Base-by-base conservation (phyloP, 2,113 vertebrate species). In the Leptosomus discolor region DNA sequence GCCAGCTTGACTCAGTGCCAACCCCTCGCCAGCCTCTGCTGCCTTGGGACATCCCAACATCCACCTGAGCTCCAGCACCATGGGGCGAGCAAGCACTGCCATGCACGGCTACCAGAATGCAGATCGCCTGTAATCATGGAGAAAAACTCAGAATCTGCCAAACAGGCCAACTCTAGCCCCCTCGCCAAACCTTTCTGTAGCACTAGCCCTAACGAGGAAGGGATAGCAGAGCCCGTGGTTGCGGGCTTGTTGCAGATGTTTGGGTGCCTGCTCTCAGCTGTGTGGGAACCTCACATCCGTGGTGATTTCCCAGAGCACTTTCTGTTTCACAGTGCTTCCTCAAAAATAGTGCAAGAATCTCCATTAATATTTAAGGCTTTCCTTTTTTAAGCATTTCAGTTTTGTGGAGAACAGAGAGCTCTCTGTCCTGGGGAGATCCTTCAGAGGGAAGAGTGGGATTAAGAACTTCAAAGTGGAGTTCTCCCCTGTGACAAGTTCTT, bases 381-480 rank as follows among this genome's bases (percentile, higher is more conserved):
- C 30, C 13, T 79, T 81, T 89, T 78, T 32, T 64, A 75, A 90
- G 77, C 61, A 22, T 77, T 88, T 88, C 50, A 23, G 75, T 63
- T 88, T 88, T 0, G 0, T 37, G 46, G 84, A 80, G 68, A 96
- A 45, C 0, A 0, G 56, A 53, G 74, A 90, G 19, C 78, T 73
- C 48, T 51, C 84, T 91, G 77, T 95, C 92, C 86, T 68, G 70
- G 84, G 65, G 84, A 97, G 73, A 89, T 91, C 57, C 8, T 84
- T 95, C 73, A 3, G 16, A 85, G 45, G 73, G 57, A 94, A 94
- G 69, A 85, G 92, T 37, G 67, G 79, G 85, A 96, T 96, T 97
- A 97, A 97, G 89, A 64, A 92, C 96, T 97, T 97, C 97, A 92
- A 95, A 96, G 97, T 46, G 32, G 56, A 92, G 75, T 57, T 85